Percentiles rank a stretch among this genome's conserved stretches.
These are phyloP conservation scores for Polyommatus icarus DNA, from an alignment of 2,888 invertebrate genomes.

Conservation along the genomic window DNA sequence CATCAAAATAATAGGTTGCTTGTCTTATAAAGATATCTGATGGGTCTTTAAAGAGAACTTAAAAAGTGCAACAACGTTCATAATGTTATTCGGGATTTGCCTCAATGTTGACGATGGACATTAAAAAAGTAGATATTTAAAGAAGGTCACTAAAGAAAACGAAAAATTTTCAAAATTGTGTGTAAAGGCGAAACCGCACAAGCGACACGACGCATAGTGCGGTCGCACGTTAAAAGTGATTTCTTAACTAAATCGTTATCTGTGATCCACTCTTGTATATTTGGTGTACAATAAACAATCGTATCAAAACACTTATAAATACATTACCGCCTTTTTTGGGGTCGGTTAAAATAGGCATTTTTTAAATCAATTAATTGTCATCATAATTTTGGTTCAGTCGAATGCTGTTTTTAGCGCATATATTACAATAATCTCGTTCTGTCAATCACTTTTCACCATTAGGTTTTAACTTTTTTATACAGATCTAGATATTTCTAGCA, in stretches of 20 bases:
- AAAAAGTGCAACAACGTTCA: neutral
- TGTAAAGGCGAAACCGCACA: too few species aligned
- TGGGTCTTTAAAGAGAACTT: neutral
- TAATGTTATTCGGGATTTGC: neutral
- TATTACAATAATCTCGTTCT: neutral
- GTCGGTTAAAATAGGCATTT: neutral
- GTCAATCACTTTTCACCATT: neutral
- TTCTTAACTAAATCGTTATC: neutral
- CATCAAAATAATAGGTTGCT: too few species aligned
- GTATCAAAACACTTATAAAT: conserved; percentile 11
- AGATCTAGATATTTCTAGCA: neutral
- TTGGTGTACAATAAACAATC: conserved; percentile 4
- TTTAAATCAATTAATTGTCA: neutral
- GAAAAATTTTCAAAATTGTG: neutral
- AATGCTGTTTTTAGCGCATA: neutral
- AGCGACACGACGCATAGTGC: too few species aligned
- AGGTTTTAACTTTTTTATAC: neutral
- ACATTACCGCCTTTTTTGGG: neutral
- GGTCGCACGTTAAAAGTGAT: neutral
- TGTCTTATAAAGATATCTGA: too few species aligned
- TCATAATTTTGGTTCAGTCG: neutral
- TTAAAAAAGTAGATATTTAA: neutral
- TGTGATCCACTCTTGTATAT: neutral
- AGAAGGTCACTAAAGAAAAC: neutral
- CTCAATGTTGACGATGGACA: neutral